phyloP scores from a whole-genome alignment of 1,140 invertebrate species.

The Spodoptera frugiperda region DNA sequence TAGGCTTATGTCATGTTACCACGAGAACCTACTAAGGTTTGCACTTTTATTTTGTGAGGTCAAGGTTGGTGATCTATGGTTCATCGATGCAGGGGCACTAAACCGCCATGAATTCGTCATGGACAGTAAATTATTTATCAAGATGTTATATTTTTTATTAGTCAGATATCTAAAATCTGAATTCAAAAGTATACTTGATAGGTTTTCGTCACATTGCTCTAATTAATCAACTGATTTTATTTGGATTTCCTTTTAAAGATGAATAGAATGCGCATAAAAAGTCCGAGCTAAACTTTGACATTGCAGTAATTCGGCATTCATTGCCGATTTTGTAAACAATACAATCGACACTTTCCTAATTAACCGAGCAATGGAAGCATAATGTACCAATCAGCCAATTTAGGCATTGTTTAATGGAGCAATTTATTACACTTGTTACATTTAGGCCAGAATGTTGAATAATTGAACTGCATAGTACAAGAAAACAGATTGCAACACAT shows the following conservation, averaged over 20 bases:
- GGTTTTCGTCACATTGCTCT: too few relatives aligned
- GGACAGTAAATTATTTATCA: too few relatives aligned
- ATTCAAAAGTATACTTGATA: too few relatives aligned
- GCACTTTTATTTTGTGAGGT: too few relatives aligned
- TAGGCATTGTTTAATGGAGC: not conserved
- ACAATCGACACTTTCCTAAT: not conserved
- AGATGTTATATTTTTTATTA: too few relatives aligned
- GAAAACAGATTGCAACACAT: conserved; percentile 38
- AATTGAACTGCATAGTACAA: conserved; percentile 25
- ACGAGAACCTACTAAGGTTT: not conserved
- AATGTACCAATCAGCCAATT: not conserved
- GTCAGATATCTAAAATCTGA: too few relatives aligned
- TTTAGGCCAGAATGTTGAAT: conserved; percentile 30
- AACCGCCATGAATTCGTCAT: too few relatives aligned
- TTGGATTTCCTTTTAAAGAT: too few relatives aligned
- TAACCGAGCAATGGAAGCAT: not conserved
- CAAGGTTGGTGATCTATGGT: too few relatives aligned
- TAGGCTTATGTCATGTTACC: not conserved
- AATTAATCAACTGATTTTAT: too few relatives aligned
- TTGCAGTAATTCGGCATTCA: not conserved
- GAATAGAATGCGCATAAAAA: too few relatives aligned
- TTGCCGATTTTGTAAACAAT: not conserved
- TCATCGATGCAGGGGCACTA: too few relatives aligned
- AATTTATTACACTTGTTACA: conserved; percentile 39
- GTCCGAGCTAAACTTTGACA: not conserved